Base-by-base conservation (phyloP, 2,797 vertebrate species). In the Ataeniobius toweri region DNA sequence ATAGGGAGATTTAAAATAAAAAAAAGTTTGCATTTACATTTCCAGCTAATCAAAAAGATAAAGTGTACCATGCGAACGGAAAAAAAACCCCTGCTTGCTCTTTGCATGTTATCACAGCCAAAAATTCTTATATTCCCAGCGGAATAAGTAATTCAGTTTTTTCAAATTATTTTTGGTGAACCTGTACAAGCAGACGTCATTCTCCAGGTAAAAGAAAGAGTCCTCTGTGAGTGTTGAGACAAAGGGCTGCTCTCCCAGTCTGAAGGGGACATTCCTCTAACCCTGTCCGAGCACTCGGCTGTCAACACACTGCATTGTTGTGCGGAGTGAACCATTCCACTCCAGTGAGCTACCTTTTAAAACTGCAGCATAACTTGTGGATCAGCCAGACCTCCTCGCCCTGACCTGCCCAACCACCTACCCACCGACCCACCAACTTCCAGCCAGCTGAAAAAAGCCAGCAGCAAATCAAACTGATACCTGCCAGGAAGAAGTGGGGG, bases 251-350 rank as follows among this genome's bases (percentile, higher is more conserved):
- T 24, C 76, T 88, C 61, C 48, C 77, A 84, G 80, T 91, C 84
- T 78, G 87, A 86, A 82, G 80, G 84, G 86, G 88, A 92, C 92
- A 95, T 94, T 94, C 93, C 92, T 88, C 81, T 22, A 84, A 92
- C 83, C 86, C 89, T 46, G 91, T 91, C 85, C 82, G 69, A 85
- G 88, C 88, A 88, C 86, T 87, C 81, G 24, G 84, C 91, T 93
- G 92, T 94, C 94, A 94, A 94, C 93, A 92, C 93, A 92, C n/a
- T 1, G 88, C 88, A 92, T 94, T 94, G 92, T 93, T 93, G 87
- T 79, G 71, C 41, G 71, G 86, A 88, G 87, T 69, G 13, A 86
- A 88, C 87, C 90, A 88, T 94, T 94, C 93, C 93, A 91, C 90
- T 89, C 88, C 85, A 85, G 79, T 90, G 88, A 92, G 76, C 83